Evolutionary conservation across 2,888 invertebrate species (phyloP).

Genomic region (Lathronympha strigana): DNA sequence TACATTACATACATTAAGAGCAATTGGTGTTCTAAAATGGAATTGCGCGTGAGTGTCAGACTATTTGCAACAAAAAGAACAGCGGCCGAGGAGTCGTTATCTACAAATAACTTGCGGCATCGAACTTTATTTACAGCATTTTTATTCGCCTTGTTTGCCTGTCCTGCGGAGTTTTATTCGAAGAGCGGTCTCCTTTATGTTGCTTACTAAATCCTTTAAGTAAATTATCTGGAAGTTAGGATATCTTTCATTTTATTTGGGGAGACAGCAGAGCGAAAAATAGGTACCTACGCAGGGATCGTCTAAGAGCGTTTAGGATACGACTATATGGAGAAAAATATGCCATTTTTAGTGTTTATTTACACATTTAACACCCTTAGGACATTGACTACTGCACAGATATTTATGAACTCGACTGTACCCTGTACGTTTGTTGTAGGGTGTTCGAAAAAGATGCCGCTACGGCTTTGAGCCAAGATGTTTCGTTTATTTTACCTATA

Average conservation of each 20-base stretch:
- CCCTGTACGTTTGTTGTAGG: no score
- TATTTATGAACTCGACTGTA: no score
- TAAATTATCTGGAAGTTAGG: constrained; percentile 24
- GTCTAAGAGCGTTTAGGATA: not conserved
- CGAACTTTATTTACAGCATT: constrained; percentile 14
- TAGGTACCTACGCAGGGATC: no score
- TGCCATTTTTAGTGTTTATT: not conserved
- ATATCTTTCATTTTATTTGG: constrained; percentile 30
- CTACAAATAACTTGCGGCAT: constrained; percentile 22
- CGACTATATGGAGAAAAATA: no score
- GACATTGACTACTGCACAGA: no score
- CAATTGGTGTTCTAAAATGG: not conserved
- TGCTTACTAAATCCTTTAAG: constrained; percentile 26
- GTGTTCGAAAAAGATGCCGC: no score
- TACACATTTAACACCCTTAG: no score
- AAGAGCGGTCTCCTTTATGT: constrained; percentile 23
- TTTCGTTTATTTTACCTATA: no score
- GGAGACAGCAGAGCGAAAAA: constrained; percentile 14
- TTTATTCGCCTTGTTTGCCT: constrained; percentile 32
- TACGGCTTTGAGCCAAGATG: no score
- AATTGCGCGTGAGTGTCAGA: not conserved
- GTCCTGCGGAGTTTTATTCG: constrained; percentile 13
- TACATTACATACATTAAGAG: no score
- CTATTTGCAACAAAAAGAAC: not conserved
- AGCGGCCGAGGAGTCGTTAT: constrained; percentile 1